Evolutionary conservation across 2,797 vertebrate species (phyloP).

Genomic region (Decapterus maruadsi): DNA sequence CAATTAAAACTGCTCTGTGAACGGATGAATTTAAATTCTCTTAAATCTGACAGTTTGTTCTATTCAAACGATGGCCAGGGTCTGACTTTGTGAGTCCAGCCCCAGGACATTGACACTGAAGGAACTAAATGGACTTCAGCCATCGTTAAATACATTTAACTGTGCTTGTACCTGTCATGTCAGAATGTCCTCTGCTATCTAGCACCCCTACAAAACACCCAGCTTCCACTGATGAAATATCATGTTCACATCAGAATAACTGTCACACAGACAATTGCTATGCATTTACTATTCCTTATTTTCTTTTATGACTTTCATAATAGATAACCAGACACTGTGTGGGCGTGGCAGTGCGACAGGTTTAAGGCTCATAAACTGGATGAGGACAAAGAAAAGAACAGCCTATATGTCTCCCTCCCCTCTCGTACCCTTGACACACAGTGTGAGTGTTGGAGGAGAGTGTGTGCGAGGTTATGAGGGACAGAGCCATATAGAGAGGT

Average conservation of each 20-base stretch:
- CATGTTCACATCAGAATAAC: neutral
- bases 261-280: neutral
- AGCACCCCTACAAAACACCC: neutral
- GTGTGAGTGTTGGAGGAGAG: slow-evolving; percentile 16
- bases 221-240: neutral
- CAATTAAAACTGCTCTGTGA: too few species aligned
- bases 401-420: neutral
- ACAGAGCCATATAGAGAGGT: slow-evolving; percentile 42
- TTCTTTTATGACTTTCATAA: neutral
- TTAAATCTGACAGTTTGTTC: too few species aligned
- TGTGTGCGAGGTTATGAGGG: slow-evolving; percentile 41
- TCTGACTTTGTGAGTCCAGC: too few species aligned
- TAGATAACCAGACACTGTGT: neutral
- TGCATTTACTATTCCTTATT: neutral
- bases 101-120: too few species aligned
- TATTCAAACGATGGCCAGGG: too few species aligned
- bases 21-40: too few species aligned
- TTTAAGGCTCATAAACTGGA: slow-evolving; percentile 14
- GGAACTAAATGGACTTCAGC: too few species aligned
- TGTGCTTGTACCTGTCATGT: neutral
- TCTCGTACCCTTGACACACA: slow-evolving; percentile 36
- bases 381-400: slow-evolving; percentile 11
- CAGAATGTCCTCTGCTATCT: neutral
- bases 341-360: neutral
- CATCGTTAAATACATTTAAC: too few species aligned